Conservation (phyloP, 2,797 vertebrate genomes). For the Tiaroga cobitis region DNA sequence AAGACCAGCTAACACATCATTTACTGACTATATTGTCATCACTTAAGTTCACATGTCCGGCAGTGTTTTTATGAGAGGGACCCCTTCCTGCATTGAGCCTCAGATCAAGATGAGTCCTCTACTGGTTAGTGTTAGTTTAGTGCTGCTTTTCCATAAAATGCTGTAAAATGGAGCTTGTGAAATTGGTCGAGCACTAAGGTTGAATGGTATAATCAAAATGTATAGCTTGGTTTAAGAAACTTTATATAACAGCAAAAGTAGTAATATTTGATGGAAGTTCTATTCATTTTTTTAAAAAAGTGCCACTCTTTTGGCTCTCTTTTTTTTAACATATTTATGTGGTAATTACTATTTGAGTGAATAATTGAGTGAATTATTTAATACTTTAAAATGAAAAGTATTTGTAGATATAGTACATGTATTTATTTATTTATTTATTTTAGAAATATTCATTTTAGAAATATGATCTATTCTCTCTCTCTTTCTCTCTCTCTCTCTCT, state of each 20-base stretch:
- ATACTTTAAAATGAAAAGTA: neutral
- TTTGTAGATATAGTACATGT: too few species aligned
- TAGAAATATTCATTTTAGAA: too few species aligned
- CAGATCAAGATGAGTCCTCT: neutral
- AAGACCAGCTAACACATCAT: conserved; percentile 3
- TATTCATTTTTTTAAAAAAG: neutral
- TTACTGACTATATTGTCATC: too few species aligned
- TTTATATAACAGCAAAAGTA: neutral
- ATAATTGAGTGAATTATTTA: too few species aligned
- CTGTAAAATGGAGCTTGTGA: neutral
- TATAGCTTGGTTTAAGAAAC: neutral
- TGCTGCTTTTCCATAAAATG: neutral
- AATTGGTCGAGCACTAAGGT: too few species aligned
- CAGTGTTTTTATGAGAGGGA: neutral
- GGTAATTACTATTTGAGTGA: too few species aligned
- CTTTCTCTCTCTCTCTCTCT: too few species aligned
- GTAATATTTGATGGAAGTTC: neutral
- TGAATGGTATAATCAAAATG: neutral
- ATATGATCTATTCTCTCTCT: too few species aligned
- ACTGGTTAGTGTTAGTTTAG: neutral
- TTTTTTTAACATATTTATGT: too few species aligned
- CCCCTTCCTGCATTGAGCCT: neutral
- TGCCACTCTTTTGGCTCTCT: too few species aligned
- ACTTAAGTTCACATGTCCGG: neutral
- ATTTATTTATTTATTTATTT: neutral